Evolutionary conservation across 1,140 invertebrate species (phyloP).

Genomic region (Drosophila pallidifrons): DNA sequence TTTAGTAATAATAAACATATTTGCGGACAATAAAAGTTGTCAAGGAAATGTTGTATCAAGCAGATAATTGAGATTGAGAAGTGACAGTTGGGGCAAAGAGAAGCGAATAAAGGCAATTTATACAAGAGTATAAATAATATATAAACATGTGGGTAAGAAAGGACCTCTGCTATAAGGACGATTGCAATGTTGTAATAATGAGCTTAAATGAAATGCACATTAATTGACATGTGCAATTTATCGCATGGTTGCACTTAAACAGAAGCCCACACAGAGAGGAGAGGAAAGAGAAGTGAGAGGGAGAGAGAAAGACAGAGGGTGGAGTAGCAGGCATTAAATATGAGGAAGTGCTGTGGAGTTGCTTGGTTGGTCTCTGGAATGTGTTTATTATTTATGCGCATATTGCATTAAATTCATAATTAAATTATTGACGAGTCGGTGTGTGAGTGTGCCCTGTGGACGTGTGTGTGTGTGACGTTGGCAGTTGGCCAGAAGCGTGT

Average conservation of each 20-base stretch:
- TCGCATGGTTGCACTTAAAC: conserved; percentile 56
- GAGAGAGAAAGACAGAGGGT: neutral
- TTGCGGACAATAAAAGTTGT: neutral
- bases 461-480: neutral
- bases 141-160: neutral
- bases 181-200: conserved; percentile 10
- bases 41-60: neutral
- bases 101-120: neutral
- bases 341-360: too few species aligned
- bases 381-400: conserved; percentile 70
- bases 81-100: neutral
- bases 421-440: conserved; percentile 58
- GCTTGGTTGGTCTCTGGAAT: neutral
- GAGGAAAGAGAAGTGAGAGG: neutral
- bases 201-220: conserved; percentile 26
- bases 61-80: neutral
- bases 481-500: conserved; percentile 2
- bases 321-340: neutral
- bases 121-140: neutral
- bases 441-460: neutral
- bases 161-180: neutral
- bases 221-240: conserved; percentile 47
- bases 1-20: neutral
- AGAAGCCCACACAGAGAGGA: conserved; percentile 18
- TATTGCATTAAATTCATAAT: conserved; percentile 65